phyloP scores from a whole-genome alignment of 2,888 invertebrate species.

The Strigamia crassipes region DNA sequence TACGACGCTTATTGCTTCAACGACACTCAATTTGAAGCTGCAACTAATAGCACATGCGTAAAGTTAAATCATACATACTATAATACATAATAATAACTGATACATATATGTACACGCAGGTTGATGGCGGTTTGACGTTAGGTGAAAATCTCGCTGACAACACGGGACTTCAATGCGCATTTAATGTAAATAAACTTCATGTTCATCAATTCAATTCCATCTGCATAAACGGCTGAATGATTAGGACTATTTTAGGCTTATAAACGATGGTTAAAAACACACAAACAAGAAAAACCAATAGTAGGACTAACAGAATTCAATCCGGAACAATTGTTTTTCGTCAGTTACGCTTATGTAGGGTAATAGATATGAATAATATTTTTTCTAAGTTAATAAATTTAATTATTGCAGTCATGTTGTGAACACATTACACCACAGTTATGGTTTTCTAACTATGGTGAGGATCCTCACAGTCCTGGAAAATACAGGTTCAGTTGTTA shows the following conservation, averaged over 20 bases:
- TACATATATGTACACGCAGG: neutral
- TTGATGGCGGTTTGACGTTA: neutral
- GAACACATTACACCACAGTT: neutral
- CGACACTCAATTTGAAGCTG: neutral
- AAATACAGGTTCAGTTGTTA: neutral
- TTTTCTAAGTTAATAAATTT: neutral
- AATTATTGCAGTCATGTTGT: neutral
- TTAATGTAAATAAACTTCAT: neutral
- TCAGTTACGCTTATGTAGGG: neutral
- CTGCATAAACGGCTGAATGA: too few relatives aligned
- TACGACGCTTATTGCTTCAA: constrained; percentile 9
- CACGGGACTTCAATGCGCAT: neutral
- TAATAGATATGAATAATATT: too few relatives aligned
- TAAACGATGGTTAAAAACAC: neutral
- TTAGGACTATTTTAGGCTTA: neutral
- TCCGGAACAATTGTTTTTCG: neutral
- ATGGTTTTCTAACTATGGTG: neutral
- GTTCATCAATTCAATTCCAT: neutral
- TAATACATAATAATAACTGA: neutral
- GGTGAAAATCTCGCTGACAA: neutral
- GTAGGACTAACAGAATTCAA: neutral
- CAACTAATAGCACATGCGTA: constrained; percentile 24
- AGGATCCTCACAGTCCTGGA: neutral
- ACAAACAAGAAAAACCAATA: neutral
- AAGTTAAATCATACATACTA: neutral